Base-by-base conservation (phyloP, 2,797 vertebrate genomes). In the Bovichtus variegatus region DNA sequence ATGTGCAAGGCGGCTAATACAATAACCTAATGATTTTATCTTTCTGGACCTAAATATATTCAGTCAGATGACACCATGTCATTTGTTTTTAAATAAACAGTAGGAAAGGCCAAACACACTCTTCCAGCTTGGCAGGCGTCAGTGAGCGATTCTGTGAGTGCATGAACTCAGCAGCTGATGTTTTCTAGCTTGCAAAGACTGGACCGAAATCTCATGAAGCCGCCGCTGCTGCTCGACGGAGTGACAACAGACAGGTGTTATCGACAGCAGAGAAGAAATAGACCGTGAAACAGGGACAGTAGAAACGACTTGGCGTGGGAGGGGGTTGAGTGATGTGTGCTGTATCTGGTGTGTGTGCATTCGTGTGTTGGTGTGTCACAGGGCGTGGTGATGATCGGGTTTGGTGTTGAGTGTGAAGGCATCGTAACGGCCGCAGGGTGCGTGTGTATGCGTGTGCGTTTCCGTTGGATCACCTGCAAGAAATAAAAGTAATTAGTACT, bases 181-280 rank as follows among this genome's bases (percentile, higher is more conserved):
- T 53, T 50, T 61, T 57, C 16, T 38, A 62, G 63, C 31, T 25
- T 49, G 31, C 27, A 44, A 27, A 58, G 47, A 21, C 19, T 7
- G 31, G 62, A 80, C 64, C 68, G 75, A 60, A 73, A 71, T 68
- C 38, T 71, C 23, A 61, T 9, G 51, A 71, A 44, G 36, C 44
- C 44, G 50, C 6, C 29, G 2, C 25, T 12, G 40, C 55, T 41
- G 66, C 21, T 34, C 18, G 23, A 21, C 49, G 11, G 41, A 57
- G 41, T n/a, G 55, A 75, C 29, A 59, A 71, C 67, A 67, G 57
- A 21, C 64, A 44, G 72, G 36, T 41, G 57, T 23, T 68, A 49
- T 63, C 23, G n/a, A 78, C 43, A 53, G 59, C 5, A 72, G 40
- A 51, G 51, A 43, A 13, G 36, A 68, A 62, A 43, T 13, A n/a